These are phyloP conservation scores for Bos javanicus DNA, from an alignment of 2,113 vertebrate genomes.

Conservation along the genomic window DNA sequence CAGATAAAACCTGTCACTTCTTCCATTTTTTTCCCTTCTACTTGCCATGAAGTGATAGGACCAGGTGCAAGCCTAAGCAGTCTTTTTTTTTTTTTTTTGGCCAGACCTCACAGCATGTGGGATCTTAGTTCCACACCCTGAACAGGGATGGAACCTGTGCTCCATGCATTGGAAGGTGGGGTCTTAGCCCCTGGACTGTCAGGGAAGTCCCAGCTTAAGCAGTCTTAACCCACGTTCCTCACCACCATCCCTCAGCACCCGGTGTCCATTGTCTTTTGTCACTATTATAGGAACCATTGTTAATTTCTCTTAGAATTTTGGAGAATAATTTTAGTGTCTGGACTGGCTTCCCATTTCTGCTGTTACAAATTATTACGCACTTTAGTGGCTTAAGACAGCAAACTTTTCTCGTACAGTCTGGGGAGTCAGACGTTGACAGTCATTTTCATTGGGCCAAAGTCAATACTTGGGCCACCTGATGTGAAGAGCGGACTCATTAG, in stretches of 20 bases:
- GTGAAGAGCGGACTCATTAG: not conserved
- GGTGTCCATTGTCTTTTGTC: not conserved
- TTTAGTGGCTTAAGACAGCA: not conserved
- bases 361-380: not conserved
- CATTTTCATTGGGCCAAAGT: not conserved
- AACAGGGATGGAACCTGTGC: not conserved
- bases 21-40: not conserved
- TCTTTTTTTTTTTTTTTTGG: not conserved
- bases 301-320: not conserved
- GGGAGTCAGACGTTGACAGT: not conserved
- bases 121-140: not conserved
- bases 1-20: not conserved
- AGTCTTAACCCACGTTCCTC: not conserved
- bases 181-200: not conserved
- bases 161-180: not conserved
- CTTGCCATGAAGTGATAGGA: not conserved
- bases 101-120: not conserved
- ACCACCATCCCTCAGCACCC: not conserved
- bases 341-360: not conserved
- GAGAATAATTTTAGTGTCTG: not conserved
- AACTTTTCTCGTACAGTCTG: not conserved
- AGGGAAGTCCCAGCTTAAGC: not conserved
- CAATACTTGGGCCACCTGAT: not conserved
- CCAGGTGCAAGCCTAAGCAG: not conserved
- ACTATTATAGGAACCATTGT: not conserved